phyloP scores from a whole-genome alignment of 2,888 invertebrate genomes.

The Invenusta paracnida region DNA sequence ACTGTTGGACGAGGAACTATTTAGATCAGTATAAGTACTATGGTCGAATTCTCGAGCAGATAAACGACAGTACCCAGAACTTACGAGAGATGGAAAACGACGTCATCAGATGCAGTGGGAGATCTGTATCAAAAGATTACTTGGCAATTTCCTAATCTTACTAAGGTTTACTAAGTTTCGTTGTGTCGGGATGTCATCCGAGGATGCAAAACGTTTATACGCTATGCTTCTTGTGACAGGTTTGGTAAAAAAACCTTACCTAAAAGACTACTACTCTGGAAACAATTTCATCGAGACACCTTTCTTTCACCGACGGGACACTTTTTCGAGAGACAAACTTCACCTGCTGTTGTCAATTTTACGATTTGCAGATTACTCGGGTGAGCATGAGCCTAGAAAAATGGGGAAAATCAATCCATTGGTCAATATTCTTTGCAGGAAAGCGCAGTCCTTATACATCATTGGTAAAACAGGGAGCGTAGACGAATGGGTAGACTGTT shows the following conservation, averaged over 20 bases:
- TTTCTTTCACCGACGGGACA: slow-evolving; percentile 21
- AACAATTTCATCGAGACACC: slow-evolving; percentile 10
- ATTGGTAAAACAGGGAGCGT: slow-evolving; percentile 25
- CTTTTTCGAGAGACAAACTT: slow-evolving; percentile 27
- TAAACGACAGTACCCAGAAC: slow-evolving; percentile 20
- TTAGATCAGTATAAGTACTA: slow-evolving; percentile 24
- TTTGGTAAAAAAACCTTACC: slow-evolving; percentile 27
- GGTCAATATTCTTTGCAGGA: slow-evolving; percentile 4
- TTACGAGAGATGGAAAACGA: slow-evolving; percentile 27
- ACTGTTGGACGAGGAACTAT: slow-evolving; percentile 25
- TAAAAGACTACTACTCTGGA: slow-evolving; percentile 29
- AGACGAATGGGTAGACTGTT: slow-evolving; percentile 19
- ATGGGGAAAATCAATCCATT: slow-evolving; percentile 28
- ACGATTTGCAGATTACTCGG: slow-evolving; percentile 28
- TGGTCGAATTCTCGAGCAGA: slow-evolving; percentile 30
- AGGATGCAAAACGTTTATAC: slow-evolving; percentile 21
- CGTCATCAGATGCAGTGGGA: slow-evolving; percentile 31
- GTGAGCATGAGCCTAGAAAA: slow-evolving; percentile 20
- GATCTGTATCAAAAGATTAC: too few species aligned
- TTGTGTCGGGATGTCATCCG: slow-evolving; percentile 27
- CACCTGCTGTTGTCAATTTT: slow-evolving; percentile 17
- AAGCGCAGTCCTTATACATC: slow-evolving; percentile 23
- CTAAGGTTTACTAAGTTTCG: too few species aligned
- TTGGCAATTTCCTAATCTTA: too few species aligned
- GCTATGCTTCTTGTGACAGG: slow-evolving; percentile 22